These are phyloP conservation scores for Urocitellus parryii DNA, from an alignment of 2,113 vertebrate genomes.

Conservation along the genomic window DNA sequence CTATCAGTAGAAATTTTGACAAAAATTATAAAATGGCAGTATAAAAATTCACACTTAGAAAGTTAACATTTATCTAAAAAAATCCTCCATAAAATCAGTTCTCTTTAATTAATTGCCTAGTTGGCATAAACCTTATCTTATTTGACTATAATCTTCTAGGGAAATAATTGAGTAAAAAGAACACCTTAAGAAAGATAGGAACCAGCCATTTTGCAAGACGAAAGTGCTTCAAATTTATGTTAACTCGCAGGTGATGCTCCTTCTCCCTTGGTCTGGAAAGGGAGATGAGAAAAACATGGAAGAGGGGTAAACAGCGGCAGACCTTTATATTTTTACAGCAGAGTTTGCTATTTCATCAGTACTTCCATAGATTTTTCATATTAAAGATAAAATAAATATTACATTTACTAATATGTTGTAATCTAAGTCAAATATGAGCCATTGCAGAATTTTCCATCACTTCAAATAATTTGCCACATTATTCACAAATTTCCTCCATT, in stretches of 20 bases:
- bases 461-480: constrained; percentile 57
- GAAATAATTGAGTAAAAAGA: constrained; percentile 28
- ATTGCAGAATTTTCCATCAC: constrained; percentile 63
- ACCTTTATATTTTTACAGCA: constrained; percentile 47
- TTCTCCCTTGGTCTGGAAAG: background rate
- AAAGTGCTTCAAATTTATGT: background rate
- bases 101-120: background rate
- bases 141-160: background rate
- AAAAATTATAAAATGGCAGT: constrained; percentile 52
- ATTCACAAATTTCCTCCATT: constrained; percentile 67
- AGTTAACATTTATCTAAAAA: background rate
- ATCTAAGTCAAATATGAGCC: constrained; percentile 23
- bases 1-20: constrained; percentile 13
- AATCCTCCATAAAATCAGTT: background rate
- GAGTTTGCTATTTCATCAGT: background rate
- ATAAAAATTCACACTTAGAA: background rate
- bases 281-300: background rate
- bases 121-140: background rate
- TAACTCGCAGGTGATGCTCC: background rate
- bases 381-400: background rate
- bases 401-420: constrained; percentile 25
- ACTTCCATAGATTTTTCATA: constrained; percentile 16
- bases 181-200: background rate
- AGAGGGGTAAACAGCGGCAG: background rate
- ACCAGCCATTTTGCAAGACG: background rate